Conservation (phyloP, 2,888 invertebrate genomes). For the Archaeoteleia sp. region DNA sequence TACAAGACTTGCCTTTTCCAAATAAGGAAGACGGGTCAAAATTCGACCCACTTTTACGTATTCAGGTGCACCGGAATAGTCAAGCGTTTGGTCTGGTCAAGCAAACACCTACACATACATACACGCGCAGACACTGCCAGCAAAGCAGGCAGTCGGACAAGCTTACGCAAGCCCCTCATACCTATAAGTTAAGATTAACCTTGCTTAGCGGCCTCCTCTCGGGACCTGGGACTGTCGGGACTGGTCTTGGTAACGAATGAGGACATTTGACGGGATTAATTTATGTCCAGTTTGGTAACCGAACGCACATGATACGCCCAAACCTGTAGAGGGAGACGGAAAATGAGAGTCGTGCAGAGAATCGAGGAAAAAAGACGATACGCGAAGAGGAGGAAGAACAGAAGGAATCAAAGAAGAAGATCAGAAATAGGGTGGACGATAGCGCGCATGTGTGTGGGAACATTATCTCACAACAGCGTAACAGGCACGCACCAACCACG, state of each 20-base stretch:
- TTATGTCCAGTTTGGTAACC: slow-evolving; percentile 73
- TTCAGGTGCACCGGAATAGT: slow-evolving; percentile 55
- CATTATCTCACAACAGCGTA: no score
- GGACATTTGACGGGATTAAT: slow-evolving; percentile 73
- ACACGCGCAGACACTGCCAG: slow-evolving; percentile 18
- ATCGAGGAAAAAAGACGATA: slow-evolving; percentile 24
- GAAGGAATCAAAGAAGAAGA: slow-evolving; percentile 23
- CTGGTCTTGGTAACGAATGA: slow-evolving; percentile 67
- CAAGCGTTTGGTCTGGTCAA: slow-evolving; percentile 19
- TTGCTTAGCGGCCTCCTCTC: slow-evolving; percentile 65
- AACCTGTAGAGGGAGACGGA: slow-evolving; percentile 36
- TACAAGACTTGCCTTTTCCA: slow-evolving; percentile 3
- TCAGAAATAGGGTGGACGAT: slow-evolving; percentile 19
- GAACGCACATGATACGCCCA: slow-evolving; percentile 62
- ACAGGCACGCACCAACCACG: slow-evolving; percentile 6
- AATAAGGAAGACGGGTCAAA: slow-evolving; percentile 30
- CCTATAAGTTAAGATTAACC: slow-evolving; percentile 71
- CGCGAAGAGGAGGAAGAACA: slow-evolving; percentile 18
- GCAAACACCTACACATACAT: slow-evolving; percentile 5
- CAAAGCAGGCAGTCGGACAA: slow-evolving; percentile 39
- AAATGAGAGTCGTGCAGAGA: slow-evolving; percentile 22
- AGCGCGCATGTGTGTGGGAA: slow-evolving; percentile 14
- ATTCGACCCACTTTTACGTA: slow-evolving; percentile 56
- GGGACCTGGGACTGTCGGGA: slow-evolving; percentile 50
- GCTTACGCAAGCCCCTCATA: slow-evolving; percentile 63